These are phyloP conservation scores for Cyprichromis sp. DNA, from an alignment of 2,113 vertebrate genomes.

Conservation along the genomic window DNA sequence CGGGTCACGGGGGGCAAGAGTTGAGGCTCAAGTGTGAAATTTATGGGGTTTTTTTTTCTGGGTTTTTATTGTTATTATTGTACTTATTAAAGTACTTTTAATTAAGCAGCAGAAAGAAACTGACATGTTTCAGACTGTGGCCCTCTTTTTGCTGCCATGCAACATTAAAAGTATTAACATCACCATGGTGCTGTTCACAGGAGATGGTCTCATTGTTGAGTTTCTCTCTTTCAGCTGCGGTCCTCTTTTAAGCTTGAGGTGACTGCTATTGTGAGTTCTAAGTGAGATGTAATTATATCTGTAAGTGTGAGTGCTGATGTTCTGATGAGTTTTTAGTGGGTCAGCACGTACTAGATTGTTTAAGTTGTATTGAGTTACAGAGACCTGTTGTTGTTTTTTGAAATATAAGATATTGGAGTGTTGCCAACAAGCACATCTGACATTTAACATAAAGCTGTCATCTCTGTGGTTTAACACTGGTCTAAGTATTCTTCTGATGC, in stretches of 20 bases:
- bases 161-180: neutral
- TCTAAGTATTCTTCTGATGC: neutral
- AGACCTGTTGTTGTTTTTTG: neutral
- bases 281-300: neutral
- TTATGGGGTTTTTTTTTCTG: rapidly evolving
- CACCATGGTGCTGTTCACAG: neutral
- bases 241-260: neutral
- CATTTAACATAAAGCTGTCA: neutral
- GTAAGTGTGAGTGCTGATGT: neutral
- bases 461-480: neutral
- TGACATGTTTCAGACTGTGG: neutral
- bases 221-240: neutral
- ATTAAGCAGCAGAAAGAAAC: neutral
- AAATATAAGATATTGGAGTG: neutral
- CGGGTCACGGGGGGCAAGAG: neutral
- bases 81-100: neutral
- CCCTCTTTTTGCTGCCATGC: neutral
- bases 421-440: neutral
- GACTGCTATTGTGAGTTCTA: neutral
- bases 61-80: neutral
- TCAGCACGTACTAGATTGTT: neutral
- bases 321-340: neutral
- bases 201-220: neutral
- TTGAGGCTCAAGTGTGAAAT: neutral
- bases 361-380: neutral